Conservation (phyloP, 2,113 vertebrate species). For the Sylvietta virens region DNA sequence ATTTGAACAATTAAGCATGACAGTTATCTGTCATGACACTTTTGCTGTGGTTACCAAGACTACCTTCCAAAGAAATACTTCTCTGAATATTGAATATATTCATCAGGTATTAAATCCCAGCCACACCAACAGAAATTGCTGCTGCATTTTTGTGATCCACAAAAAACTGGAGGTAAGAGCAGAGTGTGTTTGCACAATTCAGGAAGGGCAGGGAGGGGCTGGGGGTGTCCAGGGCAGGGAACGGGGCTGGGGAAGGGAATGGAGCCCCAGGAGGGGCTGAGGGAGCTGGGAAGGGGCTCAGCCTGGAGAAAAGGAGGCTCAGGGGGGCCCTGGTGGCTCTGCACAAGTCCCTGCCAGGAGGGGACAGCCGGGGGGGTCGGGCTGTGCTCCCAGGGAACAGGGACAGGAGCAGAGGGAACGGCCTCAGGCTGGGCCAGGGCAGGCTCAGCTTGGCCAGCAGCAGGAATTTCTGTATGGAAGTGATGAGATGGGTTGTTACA, state of each 20-base stretch:
- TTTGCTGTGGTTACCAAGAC: background rate
- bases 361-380: background rate
- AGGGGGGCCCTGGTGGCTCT: background rate
- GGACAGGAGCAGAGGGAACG: background rate
- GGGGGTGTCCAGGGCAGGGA: background rate
- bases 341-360: background rate
- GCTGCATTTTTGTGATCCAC: background rate
- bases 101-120: background rate
- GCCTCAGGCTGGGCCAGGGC: background rate
- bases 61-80: background rate
- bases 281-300: background rate
- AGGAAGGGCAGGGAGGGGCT: background rate
- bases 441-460: background rate
- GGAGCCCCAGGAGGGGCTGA: background rate
- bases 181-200: accelerated
- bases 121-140: background rate
- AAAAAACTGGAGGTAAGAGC: background rate
- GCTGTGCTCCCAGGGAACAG: background rate
- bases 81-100: background rate
- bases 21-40: background rate
- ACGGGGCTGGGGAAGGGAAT: background rate
- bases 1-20: background rate
- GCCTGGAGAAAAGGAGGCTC: background rate
- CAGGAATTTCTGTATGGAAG: background rate
- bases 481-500: too few relatives aligned